These are phyloP conservation scores for Melolontha melolontha DNA, from an alignment of 2,888 invertebrate species.

Conservation along the genomic window DNA sequence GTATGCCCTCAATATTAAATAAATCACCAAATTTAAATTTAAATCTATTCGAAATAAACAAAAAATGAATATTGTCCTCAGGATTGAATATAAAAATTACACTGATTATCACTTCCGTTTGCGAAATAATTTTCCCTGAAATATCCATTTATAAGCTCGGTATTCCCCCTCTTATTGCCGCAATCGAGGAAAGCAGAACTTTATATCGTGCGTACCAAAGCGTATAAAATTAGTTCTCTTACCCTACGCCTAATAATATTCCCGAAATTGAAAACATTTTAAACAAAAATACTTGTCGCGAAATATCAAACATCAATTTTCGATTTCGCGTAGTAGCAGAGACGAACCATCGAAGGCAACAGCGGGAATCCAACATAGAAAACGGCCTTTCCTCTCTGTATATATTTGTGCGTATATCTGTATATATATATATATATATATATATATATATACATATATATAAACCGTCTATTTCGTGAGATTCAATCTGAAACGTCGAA, in stretches of 20 bases:
- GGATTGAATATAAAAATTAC: not conserved
- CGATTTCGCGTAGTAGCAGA: conserved; percentile 49
- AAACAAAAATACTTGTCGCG: conserved; percentile 41
- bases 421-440: conserved; percentile 13
- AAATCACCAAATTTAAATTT: not conserved
- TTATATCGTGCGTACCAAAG: conserved; percentile 7
- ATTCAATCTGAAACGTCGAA: conserved; percentile 53
- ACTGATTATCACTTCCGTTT: conserved; percentile 5
- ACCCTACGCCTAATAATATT: conserved; percentile 33
- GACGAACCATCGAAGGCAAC: conserved; percentile 1
- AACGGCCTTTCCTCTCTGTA: conserved; percentile 1
- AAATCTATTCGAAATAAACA: not conserved
- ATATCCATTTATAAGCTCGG: conserved; percentile 18
- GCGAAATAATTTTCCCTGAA: conserved; percentile 20
- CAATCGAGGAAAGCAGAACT: conserved; percentile 14
- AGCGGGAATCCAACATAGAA: conserved; percentile 14
- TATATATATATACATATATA: conserved; percentile 10
- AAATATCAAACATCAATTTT: conserved; percentile 58
- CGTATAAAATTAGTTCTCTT: conserved; percentile 37
- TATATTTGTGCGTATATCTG: not conserved
- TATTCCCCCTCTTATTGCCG: not conserved
- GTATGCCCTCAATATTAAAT: not conserved
- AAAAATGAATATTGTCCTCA: not conserved
- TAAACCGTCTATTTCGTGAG: conserved; percentile 48
- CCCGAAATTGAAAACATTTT: conserved; percentile 40